A percentile compares a stretch with the other conserved stretches of the same genome.
phyloP scores from a whole-genome alignment of 2,113 vertebrate species.

The mouse (Mus musculus) region GRCm39 chr6:49738001-49738500 shows the following conservation, averaged over 20 bases:
- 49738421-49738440: neutral
- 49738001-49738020: no score
- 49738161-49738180: neutral
- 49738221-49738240: neutral
- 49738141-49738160: neutral
- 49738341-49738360: neutral
- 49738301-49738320: neutral
- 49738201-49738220: constrained; percentile 12
- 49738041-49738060: neutral
- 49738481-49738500: neutral
- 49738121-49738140: neutral
- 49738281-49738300: neutral
- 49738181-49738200: neutral
- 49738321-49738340: neutral
- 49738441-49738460: constrained; percentile 3
- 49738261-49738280: neutral
- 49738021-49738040: neutral
- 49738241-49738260: neutral
- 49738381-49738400: neutral
- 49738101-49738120: neutral
- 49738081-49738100: neutral
- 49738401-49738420: neutral
- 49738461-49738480: neutral
- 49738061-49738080: neutral
- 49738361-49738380: neutral